Base-by-base conservation (phyloP, 37 sponge, comb jelly and placozoan genomes). In the Halisarca cf. caerulea region DNA sequence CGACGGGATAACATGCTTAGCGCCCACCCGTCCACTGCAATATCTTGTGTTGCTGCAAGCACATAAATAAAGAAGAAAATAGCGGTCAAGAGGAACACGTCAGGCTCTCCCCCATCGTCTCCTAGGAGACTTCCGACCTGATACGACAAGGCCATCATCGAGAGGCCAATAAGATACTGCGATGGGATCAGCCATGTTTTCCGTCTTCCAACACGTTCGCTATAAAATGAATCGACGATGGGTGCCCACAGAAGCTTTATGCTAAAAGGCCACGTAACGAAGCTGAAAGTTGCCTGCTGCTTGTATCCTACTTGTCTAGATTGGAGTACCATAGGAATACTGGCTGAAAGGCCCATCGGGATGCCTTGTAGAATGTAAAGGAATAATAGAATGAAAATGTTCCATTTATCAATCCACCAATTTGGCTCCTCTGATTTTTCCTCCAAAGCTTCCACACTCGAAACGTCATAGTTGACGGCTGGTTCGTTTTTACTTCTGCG, bases 1-100 rank as follows among this genome's bases (percentile, higher is more conserved):
- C 91, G 85, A 24, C 60, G 74, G 6, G 93, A 92, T 41, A 98
- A 91, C 90, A 98, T 96, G 20, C 95, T 94, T 38, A 98, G 86
- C 0, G 99, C 99, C 99, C 99, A 98, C 27, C 99, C 99, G 62
- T 98, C 99, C 35, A 98, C 99, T 0, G 96, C 99, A 28, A 98
- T 96, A 80, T 98, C 99, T 45, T 98, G 99, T 0, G 96, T 98
- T 20, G 98, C 97, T 34, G 99, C 90, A 25, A 94, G 87, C 58
- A 96, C 82, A 60, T 88, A 86, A 21, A 98, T 86, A 3, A 88
- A 44, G 78, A 92, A 94, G 93, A 98, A 98, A 20, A 86, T 51
- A 2, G 78, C 58, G 18, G 99, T 92, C 34, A 98, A 81, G 1
- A 70, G 5, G 34, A 41, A 4, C 11, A 96, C 88, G 61, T 78